Base-by-base conservation (phyloP, 2,113 vertebrate species). In the Protomyctophum bolini region DNA sequence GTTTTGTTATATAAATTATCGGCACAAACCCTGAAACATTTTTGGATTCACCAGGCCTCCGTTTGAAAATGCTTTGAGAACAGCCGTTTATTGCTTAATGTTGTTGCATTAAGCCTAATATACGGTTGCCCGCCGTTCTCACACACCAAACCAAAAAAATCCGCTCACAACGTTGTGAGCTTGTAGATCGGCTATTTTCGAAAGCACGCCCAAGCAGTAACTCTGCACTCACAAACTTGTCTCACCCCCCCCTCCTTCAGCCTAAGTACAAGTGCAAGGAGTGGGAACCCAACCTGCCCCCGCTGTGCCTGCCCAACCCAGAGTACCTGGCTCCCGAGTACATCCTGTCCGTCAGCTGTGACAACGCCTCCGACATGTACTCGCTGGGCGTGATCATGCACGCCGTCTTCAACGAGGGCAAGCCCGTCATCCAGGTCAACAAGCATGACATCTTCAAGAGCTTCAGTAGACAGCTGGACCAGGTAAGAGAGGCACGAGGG, bases 401-500 rank as follows among this genome's bases (percentile, higher is more conserved):
- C 63, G 96, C 97, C 2, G 94, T 99, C n/a, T 99, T 98, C 87
- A 98, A 97, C 70, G 96, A 98, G 89, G 97, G 98, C 52, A 97
- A 97, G 86, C 93, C 98, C n/a, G 92, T 99, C 86, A 97, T 98
- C 92, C 93, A 98, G 83, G 94, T 99, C 87, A 98, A 96, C 93
- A 98, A 98, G 75, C 96, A 98, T 67, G 98, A 98, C 90, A 98
- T 99, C 87, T 99, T 97, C 84, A 99, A 98, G 91, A 99, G 98
- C 88, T 99, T 99, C 92, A 99, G 98, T 84, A 92, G 96, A 63
- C 98, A 99, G 46, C 91, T 99, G 81, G 98, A 99, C 91, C 97
- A 99, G 95, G 98, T 99, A 91, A 79, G 79, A 47, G 28, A 48
- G 59, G 58, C 4, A 1, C 10, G n/a, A 10, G 6, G 58, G 15